phyloP scores from a whole-genome alignment of 1,140 invertebrate genomes.

The Atta colombica region DNA sequence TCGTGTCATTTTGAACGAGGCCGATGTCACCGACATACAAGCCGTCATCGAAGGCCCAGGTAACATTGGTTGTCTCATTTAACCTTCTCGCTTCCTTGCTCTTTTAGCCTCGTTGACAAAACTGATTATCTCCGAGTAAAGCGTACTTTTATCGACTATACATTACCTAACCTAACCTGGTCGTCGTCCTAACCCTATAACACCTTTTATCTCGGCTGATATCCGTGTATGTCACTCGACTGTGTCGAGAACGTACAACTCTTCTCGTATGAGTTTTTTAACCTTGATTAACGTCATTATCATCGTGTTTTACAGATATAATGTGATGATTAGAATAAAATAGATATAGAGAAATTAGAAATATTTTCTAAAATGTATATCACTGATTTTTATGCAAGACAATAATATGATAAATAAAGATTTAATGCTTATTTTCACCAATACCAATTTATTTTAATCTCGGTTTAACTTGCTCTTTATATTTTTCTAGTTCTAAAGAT shows the following conservation, averaged over 20 bases:
- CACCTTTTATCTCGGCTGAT: neutral
- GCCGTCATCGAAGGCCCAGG: slow-evolving; percentile 96
- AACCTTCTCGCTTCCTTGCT: neutral
- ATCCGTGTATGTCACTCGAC: neutral
- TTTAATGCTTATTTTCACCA: no score
- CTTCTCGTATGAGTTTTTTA: neutral
- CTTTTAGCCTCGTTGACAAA: neutral
- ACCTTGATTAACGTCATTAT: no score
- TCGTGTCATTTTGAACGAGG: slow-evolving; percentile 94
- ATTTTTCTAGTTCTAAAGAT: no score
- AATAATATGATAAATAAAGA: no score
- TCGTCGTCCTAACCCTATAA: neutral
- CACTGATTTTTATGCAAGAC: no score
- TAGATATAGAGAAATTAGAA: no score
- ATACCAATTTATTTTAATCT: no score
- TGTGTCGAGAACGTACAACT: neutral
- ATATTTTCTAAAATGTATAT: no score
- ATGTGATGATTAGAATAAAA: no score
- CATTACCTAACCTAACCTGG: slow-evolving; percentile 40
- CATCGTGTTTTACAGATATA: no score
- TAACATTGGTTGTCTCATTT: slow-evolving; percentile 79
- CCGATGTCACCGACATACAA: slow-evolving; percentile 97
- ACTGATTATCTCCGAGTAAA: neutral
- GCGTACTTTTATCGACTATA: slow-evolving; percentile 16
- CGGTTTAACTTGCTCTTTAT: no score